A percentile compares a stretch with the other conserved stretches of the same genome.
These are phyloP conservation scores for Meleagris gallopavo DNA, from an alignment of 2,113 vertebrate genomes.

Conservation along the genomic window DNA sequence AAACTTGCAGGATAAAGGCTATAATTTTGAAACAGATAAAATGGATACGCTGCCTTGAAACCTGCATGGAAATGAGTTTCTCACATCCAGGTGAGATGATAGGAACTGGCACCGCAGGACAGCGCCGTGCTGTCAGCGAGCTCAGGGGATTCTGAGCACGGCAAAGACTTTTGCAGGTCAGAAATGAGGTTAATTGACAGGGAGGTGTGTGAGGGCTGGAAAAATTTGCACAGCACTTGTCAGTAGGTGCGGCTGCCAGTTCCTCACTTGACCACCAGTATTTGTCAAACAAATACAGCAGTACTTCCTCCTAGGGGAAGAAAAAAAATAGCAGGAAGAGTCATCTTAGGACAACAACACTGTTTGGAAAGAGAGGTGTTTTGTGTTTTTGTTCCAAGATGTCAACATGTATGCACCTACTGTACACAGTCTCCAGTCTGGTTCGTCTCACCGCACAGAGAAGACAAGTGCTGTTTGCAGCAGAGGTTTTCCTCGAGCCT, in stretches of 20 bases:
- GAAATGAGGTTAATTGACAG: constrained; percentile 64
- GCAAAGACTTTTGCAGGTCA: constrained; percentile 65
- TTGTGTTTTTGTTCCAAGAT: constrained; percentile 8
- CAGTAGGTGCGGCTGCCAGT: constrained; percentile 35
- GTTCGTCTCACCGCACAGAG: accelerated
- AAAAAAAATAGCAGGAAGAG: neutral
- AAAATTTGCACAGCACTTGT: constrained; percentile 51
- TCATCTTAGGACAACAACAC: neutral
- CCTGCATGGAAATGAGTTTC: constrained; percentile 38
- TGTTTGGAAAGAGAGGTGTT: neutral
- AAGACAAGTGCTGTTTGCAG: neutral
- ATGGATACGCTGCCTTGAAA: constrained; percentile 6
- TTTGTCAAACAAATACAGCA: constrained; percentile 10
- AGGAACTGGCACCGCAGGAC: neutral
- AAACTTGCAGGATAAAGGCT: constrained; percentile 20
- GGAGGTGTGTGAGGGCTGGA: constrained; percentile 32
- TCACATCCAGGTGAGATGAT: neutral
- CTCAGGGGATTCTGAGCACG: neutral
- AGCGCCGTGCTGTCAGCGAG: neutral
- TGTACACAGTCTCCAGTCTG: neutral
- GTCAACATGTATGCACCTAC: neutral
- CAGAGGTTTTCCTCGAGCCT: neutral
- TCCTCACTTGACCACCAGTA: constrained; percentile 25
- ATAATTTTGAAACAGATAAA: constrained; percentile 46
- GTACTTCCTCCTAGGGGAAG: neutral